A percentile compares a stretch with the other conserved stretches of the same genome.
Evolutionary conservation across 2,113 vertebrate genomes (phyloP).

Genomic region (Hylia prasina): DNA sequence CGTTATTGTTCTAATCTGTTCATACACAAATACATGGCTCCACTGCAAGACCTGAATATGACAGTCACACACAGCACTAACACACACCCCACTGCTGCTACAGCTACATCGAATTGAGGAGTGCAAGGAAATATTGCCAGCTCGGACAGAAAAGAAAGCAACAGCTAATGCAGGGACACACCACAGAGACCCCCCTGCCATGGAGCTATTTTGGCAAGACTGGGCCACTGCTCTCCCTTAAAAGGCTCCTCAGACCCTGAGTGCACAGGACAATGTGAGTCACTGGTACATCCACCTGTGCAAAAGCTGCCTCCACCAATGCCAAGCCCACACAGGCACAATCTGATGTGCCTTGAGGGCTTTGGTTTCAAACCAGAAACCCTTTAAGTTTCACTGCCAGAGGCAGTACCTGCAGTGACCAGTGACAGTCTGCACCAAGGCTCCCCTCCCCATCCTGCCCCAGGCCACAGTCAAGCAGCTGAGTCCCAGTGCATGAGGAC

Average conservation of each 20-base stretch:
- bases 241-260: not conserved
- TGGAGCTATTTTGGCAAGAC: accelerated
- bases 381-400: not conserved
- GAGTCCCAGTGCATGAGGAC: not conserved
- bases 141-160: not conserved
- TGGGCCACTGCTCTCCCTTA: not conserved
- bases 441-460: not conserved
- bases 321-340: accelerated
- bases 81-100: not conserved
- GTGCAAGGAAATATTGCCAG: not conserved
- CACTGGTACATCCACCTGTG: not conserved
- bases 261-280: accelerated
- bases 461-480: not conserved
- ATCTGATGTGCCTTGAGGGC: not conserved
- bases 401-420: not conserved
- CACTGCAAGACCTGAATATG: not conserved
- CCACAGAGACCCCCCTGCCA: accelerated
- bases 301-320: not conserved
- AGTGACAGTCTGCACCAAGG: not conserved
- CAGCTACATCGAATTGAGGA: not conserved
- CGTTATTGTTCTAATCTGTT: not conserved
- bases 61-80: not conserved
- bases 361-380: not conserved
- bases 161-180: not conserved
- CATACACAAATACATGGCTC: not conserved